A percentile compares a stretch with the other conserved stretches of the same genome.
These are phyloP conservation scores for Drosophila paulistorum DNA, from an alignment of 1,140 invertebrate species.

Conservation along the genomic window DNA sequence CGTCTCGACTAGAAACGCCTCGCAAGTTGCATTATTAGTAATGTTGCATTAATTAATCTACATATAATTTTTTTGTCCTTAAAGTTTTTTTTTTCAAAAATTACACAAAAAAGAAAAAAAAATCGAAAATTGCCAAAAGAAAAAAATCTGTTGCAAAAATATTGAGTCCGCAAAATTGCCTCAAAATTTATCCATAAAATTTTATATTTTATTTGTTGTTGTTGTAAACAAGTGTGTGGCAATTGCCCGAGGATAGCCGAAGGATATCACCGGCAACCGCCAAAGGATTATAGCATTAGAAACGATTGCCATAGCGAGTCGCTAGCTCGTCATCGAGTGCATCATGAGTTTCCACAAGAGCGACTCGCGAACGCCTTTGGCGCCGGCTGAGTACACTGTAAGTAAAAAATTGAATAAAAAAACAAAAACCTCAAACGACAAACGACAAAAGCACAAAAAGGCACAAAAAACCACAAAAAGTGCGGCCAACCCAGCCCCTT, in stretches of 20 bases:
- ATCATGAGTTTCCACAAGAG: constrained; percentile 82
- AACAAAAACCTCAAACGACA: no score
- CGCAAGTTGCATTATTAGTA: constrained; percentile 78
- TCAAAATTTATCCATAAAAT: constrained; percentile 69
- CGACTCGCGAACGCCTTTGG: constrained; percentile 78
- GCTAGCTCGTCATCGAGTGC: constrained; percentile 17
- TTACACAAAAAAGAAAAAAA: constrained; percentile 13
- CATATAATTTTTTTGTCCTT: constrained; percentile 35
- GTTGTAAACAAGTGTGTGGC: constrained; percentile 72
- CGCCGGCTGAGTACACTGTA: constrained; percentile 80
- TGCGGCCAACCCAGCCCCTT: not conserved
- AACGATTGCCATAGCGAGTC: not conserved
- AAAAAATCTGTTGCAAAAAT: constrained; percentile 16
- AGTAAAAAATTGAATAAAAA: constrained; percentile 41
- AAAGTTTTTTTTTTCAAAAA: constrained; percentile 19
- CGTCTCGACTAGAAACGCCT: constrained; percentile 39
- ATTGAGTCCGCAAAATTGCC: constrained; percentile 63
- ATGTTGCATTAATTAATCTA: constrained; percentile 67
- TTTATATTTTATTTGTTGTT: constrained; percentile 68
- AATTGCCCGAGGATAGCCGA: constrained; percentile 42
- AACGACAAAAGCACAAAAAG: no score
- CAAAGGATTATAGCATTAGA: constrained; percentile 30
- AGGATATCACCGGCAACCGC: constrained; percentile 30
- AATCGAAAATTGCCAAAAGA: constrained; percentile 16
- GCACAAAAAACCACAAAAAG: not conserved